Evolutionary conservation across 2,888 invertebrate species (phyloP), one percentile per base, ranked within the genome.

Genomic region (Mylabris sibirica): DNA sequence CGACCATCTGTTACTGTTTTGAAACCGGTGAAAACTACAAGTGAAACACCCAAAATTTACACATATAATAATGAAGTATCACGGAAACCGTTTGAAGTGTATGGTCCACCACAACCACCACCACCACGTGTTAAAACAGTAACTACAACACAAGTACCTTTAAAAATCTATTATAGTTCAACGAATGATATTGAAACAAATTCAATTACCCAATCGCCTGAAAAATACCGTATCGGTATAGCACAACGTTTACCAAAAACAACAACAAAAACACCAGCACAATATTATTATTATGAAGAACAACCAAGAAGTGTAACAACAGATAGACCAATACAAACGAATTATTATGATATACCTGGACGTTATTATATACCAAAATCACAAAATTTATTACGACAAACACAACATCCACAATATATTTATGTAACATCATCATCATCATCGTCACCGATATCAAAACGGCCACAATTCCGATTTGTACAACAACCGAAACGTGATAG

Each of bases 201-300:
- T 63, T 87, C 88, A 14, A 88, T 88, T 76, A 81, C 80, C 12
- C 76, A 77, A 69, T 64, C 71, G 35, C 79, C 80, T 4, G 76
- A 71, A 67, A 73, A 76, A 67, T 86, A 85, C 70, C 67, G 49
- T 59, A 65, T 69, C 26, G 22, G 68, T 57, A 62, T 60, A 20
- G 5, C 57, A 17, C 69, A 53, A 14, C 63, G 66, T 44, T 22
- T 68, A 38, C 69, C 70, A 35, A 76, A 72, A 64, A 65, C 73
- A 11, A 72, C 70, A 24, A 68, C 66, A 41, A 86, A 87, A 76
- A 85, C 86, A 57, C 82, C 88, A 64, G 87, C 90, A 0, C 90
- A 91, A 8, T 91, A 89, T 82, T 92, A 89, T 77, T 92, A 91
- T 78, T 91, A 91, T 75, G 90, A 92, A 71, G 91, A 92, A 79